Conservation (phyloP, 2,888 invertebrate genomes). For the Auanema freiburgensis region DNA sequence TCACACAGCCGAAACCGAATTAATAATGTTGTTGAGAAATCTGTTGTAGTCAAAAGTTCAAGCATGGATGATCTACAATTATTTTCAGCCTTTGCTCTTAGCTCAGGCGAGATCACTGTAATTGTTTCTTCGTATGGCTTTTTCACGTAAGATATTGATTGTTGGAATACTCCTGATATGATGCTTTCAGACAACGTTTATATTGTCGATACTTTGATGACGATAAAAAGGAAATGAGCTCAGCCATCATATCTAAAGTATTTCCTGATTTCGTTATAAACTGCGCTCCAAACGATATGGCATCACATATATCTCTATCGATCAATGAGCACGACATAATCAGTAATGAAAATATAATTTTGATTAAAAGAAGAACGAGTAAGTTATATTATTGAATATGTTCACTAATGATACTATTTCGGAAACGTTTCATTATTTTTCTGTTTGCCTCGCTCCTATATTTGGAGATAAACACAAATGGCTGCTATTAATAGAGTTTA, state of each 20-base stretch:
- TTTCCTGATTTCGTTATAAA: slow-evolving; percentile 37
- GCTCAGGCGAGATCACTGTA: slow-evolving; percentile 17
- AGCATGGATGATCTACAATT: too few species aligned
- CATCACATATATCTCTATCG: slow-evolving; percentile 2
- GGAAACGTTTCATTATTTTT: slow-evolving; percentile 15
- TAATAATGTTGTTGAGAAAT: too few species aligned
- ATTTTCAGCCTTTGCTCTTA: too few species aligned
- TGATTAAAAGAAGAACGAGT: not conserved
- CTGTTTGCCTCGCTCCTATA: slow-evolving; percentile 38
- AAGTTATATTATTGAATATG: not conserved
- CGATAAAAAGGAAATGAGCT: slow-evolving; percentile 16
- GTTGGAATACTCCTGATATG: not conserved
- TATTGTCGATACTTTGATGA: slow-evolving; percentile 35
- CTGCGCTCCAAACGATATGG: slow-evolving; percentile 10
- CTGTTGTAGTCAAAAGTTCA: too few species aligned
- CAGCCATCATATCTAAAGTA: slow-evolving; percentile 18
- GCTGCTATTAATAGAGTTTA: slow-evolving; percentile 32
- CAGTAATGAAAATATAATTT: not conserved
- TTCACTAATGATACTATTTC: not conserved
- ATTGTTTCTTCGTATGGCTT: slow-evolving; percentile 34
- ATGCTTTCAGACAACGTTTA: slow-evolving; percentile 33
- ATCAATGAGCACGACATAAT: slow-evolving; percentile 5
- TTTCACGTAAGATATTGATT: slow-evolving; percentile 23
- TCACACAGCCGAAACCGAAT: too few species aligned
- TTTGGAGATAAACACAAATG: slow-evolving; percentile 34